Evolutionary conservation across 2,888 invertebrate species (phyloP), one percentile per base, ranked within the genome.

Genomic region (Caradrina clavipalpis): DNA sequence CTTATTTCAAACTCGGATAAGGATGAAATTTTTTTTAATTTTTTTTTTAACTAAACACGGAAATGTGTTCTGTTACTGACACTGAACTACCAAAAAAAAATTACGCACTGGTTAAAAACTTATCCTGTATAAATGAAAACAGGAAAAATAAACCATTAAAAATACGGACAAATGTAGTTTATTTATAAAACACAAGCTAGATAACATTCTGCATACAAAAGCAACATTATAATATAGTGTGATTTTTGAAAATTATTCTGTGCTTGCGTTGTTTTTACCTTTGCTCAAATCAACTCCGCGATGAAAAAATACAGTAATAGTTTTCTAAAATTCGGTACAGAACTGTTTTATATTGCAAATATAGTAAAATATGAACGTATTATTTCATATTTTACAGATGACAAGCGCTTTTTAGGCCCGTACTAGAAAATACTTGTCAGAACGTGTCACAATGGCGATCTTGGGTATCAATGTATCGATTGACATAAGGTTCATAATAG

Each of bases 151-250:
- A 35, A 1, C 35, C 7, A 8, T 35, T 35, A 8, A 8, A 8
- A 39, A 62, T 71, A 53, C 71, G 17, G 78, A 54, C 68, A 82
- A 73, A 82, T n/a, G n/a, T 69, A 62, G 35, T 81, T 79, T 76
- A 82, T 81, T 81, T 59, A 49, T n/a, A 61, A 71, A 65, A 76
- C 53, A 79, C 54, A 64, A 76, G 68, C 73, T 69, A 61, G 58
- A 65, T 77, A 82, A 80, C 74, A 73, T 73, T 73, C 51, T 68
- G 63, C 56, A 35, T 69, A 60, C 55, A 71, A 71, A 82, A 77
- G 62, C 73, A 73, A 70, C 56, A 61, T 71, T 49, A 26, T 53
- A 56, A 66, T 50, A 69, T 50, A 65, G 39, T 56, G 35, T 55
- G 11, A 21, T 39, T 47, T 3, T n/a, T 19, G 15, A 35, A 78